Base-by-base conservation (phyloP, 2,888 invertebrate species). In the Parthenolecanium corni region DNA sequence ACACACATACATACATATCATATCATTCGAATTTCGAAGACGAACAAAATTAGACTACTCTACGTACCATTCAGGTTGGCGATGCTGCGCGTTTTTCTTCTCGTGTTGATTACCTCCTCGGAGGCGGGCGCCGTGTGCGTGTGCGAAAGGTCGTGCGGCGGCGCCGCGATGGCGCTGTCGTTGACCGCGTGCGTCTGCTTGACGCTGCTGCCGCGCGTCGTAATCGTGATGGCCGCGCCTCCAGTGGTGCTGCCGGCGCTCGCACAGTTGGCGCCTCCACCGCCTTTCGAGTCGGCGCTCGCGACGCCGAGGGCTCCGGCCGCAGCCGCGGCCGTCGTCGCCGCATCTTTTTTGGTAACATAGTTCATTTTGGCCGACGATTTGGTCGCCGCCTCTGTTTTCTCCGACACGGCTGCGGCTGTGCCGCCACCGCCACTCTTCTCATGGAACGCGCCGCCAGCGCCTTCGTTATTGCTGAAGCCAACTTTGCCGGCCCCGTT, bases 51-150 rank as follows among this genome's bases (percentile, higher is more conserved):
- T n/a, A n/a, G n/a, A n/a, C n/a, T n/a, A n/a, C n/a, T n/a, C 38
- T 53, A 66, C 53, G 54, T 62, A 67, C 64, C 65, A 67, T 68
- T 69, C 57, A 66, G 66, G 46, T 68, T 67, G 49, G 67, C 67
- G 40, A 68, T 68, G 64, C 70, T 70, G n/a, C 71, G 65, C 12
- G 70, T 70, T 66, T 71, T 71, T 58, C 71, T 66, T 53, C 70
- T 66, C 4, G 68, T 69, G 57, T 68, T 69, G 20, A 67, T 67
- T 44, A 69, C 69, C 21, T 69, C 69, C 20, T 62, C 61, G 4
- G 62, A 56, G 20, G 57, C 47, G 24, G 64, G 53, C 12, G 44
- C 52, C 5, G 65, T 46, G 20, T 65, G 53, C 40, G 58, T 58
- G n/a, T 64, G 62, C 52, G 52, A 42, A 20, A 61, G 58, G 21